Evolutionary conservation across 2,888 invertebrate genomes (phyloP).

Genomic region (Erpobdella octoculata): DNA sequence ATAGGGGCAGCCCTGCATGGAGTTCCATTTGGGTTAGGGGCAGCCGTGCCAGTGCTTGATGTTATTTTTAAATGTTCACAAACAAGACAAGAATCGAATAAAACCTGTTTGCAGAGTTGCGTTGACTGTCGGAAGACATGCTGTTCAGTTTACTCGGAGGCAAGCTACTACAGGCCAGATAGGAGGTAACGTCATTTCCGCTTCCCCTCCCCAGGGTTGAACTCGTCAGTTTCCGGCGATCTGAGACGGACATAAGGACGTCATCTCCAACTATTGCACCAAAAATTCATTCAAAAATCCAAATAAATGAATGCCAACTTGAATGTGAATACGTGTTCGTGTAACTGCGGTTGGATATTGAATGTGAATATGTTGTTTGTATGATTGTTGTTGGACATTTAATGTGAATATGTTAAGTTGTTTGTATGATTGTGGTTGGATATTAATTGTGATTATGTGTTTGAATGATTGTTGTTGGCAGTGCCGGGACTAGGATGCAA

Average conservation of each 20-base stretch:
- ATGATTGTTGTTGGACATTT: background rate
- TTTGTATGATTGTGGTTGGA: no score
- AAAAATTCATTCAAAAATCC: no score
- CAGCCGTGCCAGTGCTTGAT: background rate
- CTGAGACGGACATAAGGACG: conserved; percentile 10
- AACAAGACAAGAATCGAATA: background rate
- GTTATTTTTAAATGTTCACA: background rate
- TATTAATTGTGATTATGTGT: no score
- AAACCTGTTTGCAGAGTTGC: background rate
- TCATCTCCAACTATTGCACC: conserved; percentile 5
- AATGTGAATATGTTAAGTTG: no score
- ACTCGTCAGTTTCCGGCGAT: background rate
- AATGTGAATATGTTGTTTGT: background rate
- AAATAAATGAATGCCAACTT: background rate
- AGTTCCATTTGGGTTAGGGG: background rate
- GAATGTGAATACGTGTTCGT: background rate
- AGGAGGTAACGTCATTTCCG: conserved; percentile 14
- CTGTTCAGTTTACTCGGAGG: background rate
- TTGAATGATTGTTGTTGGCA: no score
- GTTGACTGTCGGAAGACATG: background rate
- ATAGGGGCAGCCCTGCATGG: background rate
- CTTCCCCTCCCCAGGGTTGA: background rate
- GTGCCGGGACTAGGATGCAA: no score
- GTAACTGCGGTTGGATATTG: background rate
- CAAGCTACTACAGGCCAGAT: conserved; percentile 6